Conservation (phyloP, 35 echinoderm and acorn worm species). For the Anneissia japonica region DNA sequence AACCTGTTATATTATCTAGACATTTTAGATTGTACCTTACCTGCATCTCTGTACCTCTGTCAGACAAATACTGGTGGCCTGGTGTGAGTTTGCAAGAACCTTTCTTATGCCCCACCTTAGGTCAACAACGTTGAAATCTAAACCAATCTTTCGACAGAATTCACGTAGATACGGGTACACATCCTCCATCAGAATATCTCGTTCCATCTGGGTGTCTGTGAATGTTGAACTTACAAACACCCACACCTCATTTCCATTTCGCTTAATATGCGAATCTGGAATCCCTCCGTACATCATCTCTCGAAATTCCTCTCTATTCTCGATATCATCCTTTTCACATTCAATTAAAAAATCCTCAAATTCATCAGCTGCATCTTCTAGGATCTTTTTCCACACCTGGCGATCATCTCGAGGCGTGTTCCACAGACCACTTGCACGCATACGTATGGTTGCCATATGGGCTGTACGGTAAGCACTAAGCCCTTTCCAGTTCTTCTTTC, state of each 20-base stretch:
- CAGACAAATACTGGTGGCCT: slow-evolving; percentile 69
- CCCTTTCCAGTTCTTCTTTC: not conserved
- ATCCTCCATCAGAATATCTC: slow-evolving; percentile 76
- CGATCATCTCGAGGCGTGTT: slow-evolving; percentile 41
- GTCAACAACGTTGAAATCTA: slow-evolving; percentile 79
- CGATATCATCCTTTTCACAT: not conserved
- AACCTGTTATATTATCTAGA: too few species aligned
- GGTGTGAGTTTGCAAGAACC: slow-evolving; percentile 53
- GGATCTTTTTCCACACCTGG: slow-evolving; percentile 65
- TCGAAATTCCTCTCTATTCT: slow-evolving; percentile 27
- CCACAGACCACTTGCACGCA: slow-evolving; percentile 41
- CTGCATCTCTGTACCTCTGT: slow-evolving; percentile 85
- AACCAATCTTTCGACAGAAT: slow-evolving; percentile 57
- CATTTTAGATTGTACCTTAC: slow-evolving; percentile 24
- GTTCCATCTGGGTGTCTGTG: slow-evolving; percentile 72
- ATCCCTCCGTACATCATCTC: slow-evolving; percentile 46
- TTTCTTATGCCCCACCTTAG: slow-evolving; percentile 82
- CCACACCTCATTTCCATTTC: slow-evolving; percentile 57
- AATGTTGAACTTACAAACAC: slow-evolving; percentile 97
- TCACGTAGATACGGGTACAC: slow-evolving; percentile 75
- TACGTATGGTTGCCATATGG: slow-evolving; percentile 37
- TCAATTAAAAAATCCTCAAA: slow-evolving; percentile 37
- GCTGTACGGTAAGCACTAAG: slow-evolving; percentile 9
- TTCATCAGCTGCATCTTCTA: slow-evolving; percentile 39
- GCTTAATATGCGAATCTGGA: slow-evolving; percentile 26